Base-by-base conservation (phyloP, 2,113 vertebrate species). In the Xiphophorus maculatus region DNA sequence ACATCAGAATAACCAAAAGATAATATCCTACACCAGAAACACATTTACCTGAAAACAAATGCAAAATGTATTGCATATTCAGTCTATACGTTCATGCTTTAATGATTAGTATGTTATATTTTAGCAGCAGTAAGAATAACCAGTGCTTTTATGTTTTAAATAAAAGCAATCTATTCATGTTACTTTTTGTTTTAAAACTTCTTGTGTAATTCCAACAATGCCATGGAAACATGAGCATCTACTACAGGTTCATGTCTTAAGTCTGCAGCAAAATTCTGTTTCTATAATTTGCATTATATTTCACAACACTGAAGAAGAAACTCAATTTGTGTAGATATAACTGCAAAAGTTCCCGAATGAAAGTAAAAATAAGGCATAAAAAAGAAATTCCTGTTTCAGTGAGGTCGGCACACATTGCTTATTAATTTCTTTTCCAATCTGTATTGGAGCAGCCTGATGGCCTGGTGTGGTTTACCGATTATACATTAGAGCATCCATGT, bases 391-490 rank as follows among this genome's bases (percentile, higher is more conserved):
- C 25, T 58, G 22, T 25, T 7, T 58, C 51, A 58, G 51, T 58
- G 22, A 17, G 19, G 25, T n/a, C 8, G 3, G 25, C 7, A 3
- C 9, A 30, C 15, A 7, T n/a, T 11, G 3, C 8, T 28, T 15
- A 35, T 13, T 19, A 27, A 7, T 37, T 10, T 2, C 0, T 19
- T 37, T 44, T 74, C 22, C 3, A 33, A 44, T 32, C 68, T 44
- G 11, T 40, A 48, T 35, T 35, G n/a, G 40, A 30, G 30, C 63
- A 67, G 14, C 22, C 62, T 27, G 65, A 51, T 63, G 30, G 63
- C 32, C 40, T 30, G 48, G 77, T 63, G 54, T 71, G 66, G 79
- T 66, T 71, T 54, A 74, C n/a, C 19, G 74, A 37, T 63, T 54
- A 66, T 42, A 48, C 2, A 32, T 63, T 25, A 48, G 60, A 40